Base-by-base conservation (phyloP, 2,113 vertebrate species). In the Donacobius atricapilla region DNA sequence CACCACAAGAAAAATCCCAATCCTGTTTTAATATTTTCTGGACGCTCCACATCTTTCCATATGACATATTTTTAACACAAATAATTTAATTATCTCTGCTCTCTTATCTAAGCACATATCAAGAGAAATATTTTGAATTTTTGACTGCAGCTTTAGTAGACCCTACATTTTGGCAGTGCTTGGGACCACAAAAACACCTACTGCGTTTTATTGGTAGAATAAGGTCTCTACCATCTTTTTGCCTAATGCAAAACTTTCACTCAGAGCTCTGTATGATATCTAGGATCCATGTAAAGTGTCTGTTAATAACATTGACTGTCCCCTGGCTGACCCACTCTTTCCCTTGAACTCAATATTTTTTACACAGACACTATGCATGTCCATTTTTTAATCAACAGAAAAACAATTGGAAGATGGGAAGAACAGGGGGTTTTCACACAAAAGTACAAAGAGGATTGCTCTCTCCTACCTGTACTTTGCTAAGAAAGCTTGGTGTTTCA, bases 1-100 rank as follows among this genome's bases (percentile, higher is more conserved):
- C 85, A 95, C 69, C 48, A 64, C 48, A 63, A 92, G 63, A 96
- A 63, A 93, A 91, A 71, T 82, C 20, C 24, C 23, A 65, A 96
- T 70, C 87, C 39, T 64, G 10, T 85, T 96, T 72, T 81, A 91
- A 86, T 94, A 94, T 87, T 96, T 97, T 54, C 24, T 93, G 65
- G 15, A 68, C 68, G 65, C 28, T 45, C 22, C 68, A 65, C 75
- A 50, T 96, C 33, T 94, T 87, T 71, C 44, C 51, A 75, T 90
- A 60, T 72, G 13, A 9, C 14, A 21, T 85, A 64, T 78, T 92
- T 96, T 93, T 92, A 79, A 31, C 20, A 87, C 13, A 73, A 44
- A 39, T 48, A 58, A 93, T 87, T 83, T 73, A 63, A 66, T 94
- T 92, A 70, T 51, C 27, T 81, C 11, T 77, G 18, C 25, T 90